Percentiles rank a stretch among this genome's conserved stretches.
Evolutionary conservation across 2,888 invertebrate species (phyloP).

Genomic region (Cerastis leucographa): DNA sequence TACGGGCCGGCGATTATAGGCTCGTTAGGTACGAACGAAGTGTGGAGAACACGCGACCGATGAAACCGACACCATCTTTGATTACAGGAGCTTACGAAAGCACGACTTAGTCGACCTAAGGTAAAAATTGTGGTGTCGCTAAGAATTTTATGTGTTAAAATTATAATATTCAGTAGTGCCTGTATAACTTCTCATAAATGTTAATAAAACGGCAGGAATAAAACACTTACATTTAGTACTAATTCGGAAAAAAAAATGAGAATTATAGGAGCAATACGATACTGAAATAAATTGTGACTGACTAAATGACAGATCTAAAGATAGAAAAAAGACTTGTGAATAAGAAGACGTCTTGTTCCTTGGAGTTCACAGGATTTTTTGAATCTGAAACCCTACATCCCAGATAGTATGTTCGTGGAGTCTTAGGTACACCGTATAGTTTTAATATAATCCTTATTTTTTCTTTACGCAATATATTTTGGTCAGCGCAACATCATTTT

Average conservation of each 20-base stretch:
- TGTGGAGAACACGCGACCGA: conserved; percentile 69
- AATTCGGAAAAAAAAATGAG: background rate
- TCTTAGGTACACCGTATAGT: background rate
- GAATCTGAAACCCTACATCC: background rate
- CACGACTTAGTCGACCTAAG: conserved; percentile 22
- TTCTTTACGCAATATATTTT: background rate
- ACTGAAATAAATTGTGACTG: background rate
- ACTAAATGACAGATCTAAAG: background rate
- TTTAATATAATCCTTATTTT: background rate
- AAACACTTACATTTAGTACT: background rate
- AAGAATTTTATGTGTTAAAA: background rate
- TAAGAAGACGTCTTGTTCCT: background rate
- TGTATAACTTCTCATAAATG: background rate
- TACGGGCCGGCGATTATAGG: conserved; percentile 67
- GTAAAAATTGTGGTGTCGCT: background rate
- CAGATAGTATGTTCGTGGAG: background rate
- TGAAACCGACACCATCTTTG: conserved; percentile 61
- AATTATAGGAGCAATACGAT: background rate
- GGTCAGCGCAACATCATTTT: background rate
- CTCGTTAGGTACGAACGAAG: conserved; percentile 62
- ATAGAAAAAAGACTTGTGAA: background rate
- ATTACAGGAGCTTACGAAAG: conserved; percentile 54
- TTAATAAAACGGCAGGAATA: background rate
- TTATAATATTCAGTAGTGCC: background rate
- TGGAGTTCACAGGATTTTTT: background rate